These are phyloP conservation scores for Laticauda colubrina DNA, from an alignment of 2,113 vertebrate species.

Conservation along the genomic window DNA sequence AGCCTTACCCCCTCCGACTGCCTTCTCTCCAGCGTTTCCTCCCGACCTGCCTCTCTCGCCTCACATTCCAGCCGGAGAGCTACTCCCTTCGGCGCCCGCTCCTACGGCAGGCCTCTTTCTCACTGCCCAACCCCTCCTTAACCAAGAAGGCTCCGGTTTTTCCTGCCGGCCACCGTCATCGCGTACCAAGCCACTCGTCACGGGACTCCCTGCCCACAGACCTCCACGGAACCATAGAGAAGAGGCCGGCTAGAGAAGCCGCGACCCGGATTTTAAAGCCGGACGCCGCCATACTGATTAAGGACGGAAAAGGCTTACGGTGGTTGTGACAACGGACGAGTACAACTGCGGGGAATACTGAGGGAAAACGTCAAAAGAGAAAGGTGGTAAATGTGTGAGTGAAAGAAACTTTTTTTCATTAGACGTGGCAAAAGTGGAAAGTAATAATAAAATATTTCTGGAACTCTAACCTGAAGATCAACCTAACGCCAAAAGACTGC, in stretches of 20 bases:
- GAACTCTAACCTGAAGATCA: not conserved
- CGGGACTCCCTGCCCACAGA: constrained; percentile 56
- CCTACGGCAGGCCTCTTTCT: not conserved
- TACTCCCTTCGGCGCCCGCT: not conserved
- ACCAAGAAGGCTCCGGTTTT: not conserved
- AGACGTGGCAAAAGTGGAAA: not conserved
- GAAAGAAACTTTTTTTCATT: not conserved
- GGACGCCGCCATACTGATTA: constrained; percentile 35
- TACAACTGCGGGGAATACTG: not conserved
- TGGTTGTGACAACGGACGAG: constrained; percentile 28
- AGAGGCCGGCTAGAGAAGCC: constrained; percentile 20
- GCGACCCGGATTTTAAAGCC: not conserved
- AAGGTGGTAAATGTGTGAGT: not conserved
- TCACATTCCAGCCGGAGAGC: not conserved
- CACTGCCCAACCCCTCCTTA: not conserved
- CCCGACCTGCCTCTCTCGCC: not conserved
- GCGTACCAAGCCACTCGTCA: constrained; percentile 33
- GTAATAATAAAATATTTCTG: not conserved
- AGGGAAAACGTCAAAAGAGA: not conserved
- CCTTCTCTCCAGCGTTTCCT: not conserved
- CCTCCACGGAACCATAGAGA: constrained; percentile 44
- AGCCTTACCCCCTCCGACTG: not conserved
- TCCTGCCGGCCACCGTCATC: constrained; percentile 9
- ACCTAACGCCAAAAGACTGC: not conserved
- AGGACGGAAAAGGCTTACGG: constrained; percentile 10